These are phyloP conservation scores for Adoxophyes honmai DNA, from an alignment of 1,140 invertebrate species.

Conservation along the genomic window DNA sequence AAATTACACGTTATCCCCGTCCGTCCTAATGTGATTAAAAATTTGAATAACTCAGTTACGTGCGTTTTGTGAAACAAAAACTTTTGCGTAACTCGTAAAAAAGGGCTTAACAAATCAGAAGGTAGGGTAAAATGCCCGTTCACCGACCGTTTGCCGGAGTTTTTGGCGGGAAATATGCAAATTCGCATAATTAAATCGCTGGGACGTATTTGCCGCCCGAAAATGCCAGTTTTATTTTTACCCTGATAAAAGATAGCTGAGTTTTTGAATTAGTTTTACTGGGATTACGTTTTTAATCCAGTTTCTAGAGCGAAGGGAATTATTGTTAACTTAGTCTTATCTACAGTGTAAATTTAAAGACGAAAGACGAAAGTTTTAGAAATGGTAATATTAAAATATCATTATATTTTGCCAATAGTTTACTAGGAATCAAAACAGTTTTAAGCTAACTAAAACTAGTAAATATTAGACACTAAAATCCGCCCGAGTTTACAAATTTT, in stretches of 20 bases:
- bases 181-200: constrained; percentile 51
- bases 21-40: constrained; percentile 43
- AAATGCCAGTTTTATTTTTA: constrained; percentile 47
- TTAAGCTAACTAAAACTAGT: too few relatives aligned
- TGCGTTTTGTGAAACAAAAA: constrained; percentile 21
- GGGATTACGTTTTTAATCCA: too few relatives aligned
- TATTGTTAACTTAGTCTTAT: too few relatives aligned
- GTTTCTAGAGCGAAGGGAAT: too few relatives aligned
- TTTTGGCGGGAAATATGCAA: constrained; percentile 45
- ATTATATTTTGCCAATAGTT: too few relatives aligned
- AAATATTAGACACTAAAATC: too few relatives aligned
- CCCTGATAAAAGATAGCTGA: constrained; percentile 18
- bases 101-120: constrained; percentile 35
- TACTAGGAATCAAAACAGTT: too few relatives aligned
- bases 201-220: constrained; percentile 38
- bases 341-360: too few relatives aligned
- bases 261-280: constrained; percentile 13
- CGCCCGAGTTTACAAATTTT: too few relatives aligned
- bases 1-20: constrained; percentile 8
- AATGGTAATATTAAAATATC: too few relatives aligned
- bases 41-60: constrained; percentile 27
- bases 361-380: too few relatives aligned
- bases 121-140: constrained; percentile 29
- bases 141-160: constrained; percentile 21
- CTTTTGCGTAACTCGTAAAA: constrained; percentile 26